Base-by-base conservation (phyloP, 2,113 vertebrate species). In the Acanthochromis polyacanthus region DNA sequence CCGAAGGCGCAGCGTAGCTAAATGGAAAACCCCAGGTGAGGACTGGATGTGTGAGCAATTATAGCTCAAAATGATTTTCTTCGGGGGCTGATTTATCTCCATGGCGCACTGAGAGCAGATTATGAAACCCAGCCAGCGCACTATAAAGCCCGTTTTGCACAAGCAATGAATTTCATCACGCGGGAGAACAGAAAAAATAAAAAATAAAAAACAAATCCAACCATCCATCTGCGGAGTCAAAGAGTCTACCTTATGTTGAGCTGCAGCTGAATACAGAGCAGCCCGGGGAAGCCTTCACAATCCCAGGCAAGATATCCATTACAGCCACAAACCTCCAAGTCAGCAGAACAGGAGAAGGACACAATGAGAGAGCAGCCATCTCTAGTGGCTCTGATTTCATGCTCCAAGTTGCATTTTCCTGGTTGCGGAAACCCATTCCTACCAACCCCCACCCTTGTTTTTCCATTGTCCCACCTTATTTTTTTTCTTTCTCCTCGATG, bases 131-230 rank as follows among this genome's bases (percentile, higher is more conserved):
- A 53, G 60, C 40, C 40, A 65, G 65, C 1, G 56, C 55, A 60
- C 53, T 75, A 64, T 78, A 79, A 83, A 81, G 56, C 70, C 43
- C 0, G 0, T 76, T 67, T 85, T 71, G 82, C 62, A 78, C 70
- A 65, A 73, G 85, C 80, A 68, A 84, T 92, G 81, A 74, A 90
- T 87, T 84, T 86, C 76, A 90, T 89, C 50, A 88, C 67, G 48
- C 6, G 61, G 0, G 17, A 20, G 23, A 62, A 40, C 14, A 50
- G 58, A 48, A 72, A 75, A 48, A n/a, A n/a, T n/a, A n/a, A n/a
- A 9, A 17, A 9, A n/a, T 25, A 25, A 75, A 71, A 70, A 20
- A 60, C 52, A 2, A 45, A 40, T 65, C 58, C 51, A 70, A 55
- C 64, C 61, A 74, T 85, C 81, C 75, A 62, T 43, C 56, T 60